Evolutionary conservation across 2,113 vertebrate species (phyloP), one percentile per base, ranked within the genome.

Genomic region (Nanger granti): DNA sequence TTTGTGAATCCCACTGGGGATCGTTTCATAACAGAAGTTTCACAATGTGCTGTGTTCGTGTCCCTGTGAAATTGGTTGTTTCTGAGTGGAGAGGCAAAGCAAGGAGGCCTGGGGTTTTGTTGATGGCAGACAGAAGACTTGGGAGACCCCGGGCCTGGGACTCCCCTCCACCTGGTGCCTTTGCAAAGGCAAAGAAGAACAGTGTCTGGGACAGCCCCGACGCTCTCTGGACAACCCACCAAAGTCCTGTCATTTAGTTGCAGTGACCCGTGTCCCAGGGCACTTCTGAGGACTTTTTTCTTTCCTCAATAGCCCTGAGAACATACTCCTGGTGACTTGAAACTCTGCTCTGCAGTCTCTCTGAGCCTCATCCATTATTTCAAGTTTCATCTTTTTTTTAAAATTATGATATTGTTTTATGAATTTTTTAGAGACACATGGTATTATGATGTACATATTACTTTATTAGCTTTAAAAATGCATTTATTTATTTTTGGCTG

Each of bases 171-270:
- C 41, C 28, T 0, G 15, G n/a, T 3, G 11, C 82, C 44, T 80
- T 17, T 80, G 76, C 76, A 80, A 47, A 0, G 26, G 18, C 49
- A 17, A 4, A 41, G 24, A 28, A 24, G 24, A 28, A 24, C 17
- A 12, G 80, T 31, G 82, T 18, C 37, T 26, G 57, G 86, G 57
- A 28, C 59, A 15, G 7, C 31, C 1, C 31, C n/a, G 18, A 31
- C 0, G 13, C 66, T 60, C 54, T 26, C 15, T 1, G 22, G 13
- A 47, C 17, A 7, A 4, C 22, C 60, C 41, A 34, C n/a, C 6
- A 0, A 3, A n/a, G 73, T 17, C 14, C 12, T 26, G 0, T 4
- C 24, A 29, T 37, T 44, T 13, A 2, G 9, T 1, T 0, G 2
- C 1, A 12, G 26, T 20, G 82, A 82, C 88, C 76, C 2, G 1